A percentile compares a stretch with the other conserved stretches of the same genome.
phyloP scores from a whole-genome alignment of 2,113 vertebrate genomes.

The Microtus montanus region DNA sequence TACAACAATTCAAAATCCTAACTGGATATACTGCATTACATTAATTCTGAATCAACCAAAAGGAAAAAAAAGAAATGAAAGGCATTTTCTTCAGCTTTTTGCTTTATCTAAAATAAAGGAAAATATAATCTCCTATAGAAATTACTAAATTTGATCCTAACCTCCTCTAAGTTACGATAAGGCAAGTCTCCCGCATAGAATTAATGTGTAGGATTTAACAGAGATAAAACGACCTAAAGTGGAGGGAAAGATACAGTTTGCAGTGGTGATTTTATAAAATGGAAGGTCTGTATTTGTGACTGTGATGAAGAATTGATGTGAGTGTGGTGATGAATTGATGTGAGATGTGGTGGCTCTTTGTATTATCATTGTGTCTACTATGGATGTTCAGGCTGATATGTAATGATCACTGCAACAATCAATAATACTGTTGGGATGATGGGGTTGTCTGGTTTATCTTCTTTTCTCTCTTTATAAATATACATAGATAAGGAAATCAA shows the following conservation, averaged over 20 bases:
- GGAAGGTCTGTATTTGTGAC: slow-evolving; percentile 10
- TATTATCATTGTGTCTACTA: not conserved
- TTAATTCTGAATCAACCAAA: not conserved
- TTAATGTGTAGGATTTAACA: slow-evolving; percentile 18
- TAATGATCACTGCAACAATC: not conserved
- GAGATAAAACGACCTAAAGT: not conserved
- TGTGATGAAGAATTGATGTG: too few relatives aligned
- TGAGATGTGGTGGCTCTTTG: slow-evolving; percentile 26
- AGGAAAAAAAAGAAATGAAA: not conserved
- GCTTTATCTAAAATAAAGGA: slow-evolving; percentile 32
- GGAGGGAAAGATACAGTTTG: not conserved
- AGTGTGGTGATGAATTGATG: not conserved
- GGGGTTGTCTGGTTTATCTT: slow-evolving; percentile 43
- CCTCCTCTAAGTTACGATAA: slow-evolving; percentile 4
- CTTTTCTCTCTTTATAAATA: not conserved
- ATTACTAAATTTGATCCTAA: slow-evolving; percentile 2
- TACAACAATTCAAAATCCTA: slow-evolving; percentile 12
- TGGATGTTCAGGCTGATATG: not conserved
- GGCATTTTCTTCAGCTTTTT: not conserved
- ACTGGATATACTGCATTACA: slow-evolving; percentile 17
- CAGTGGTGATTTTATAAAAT: slow-evolving; percentile 50
- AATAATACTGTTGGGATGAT: not conserved
- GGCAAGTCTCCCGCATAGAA: slow-evolving; percentile 17
- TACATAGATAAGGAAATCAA: slow-evolving; percentile 48
- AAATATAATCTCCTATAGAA: not conserved